These are phyloP conservation scores for Arrhamphus sclerolepis DNA, from an alignment of 2,797 vertebrate genomes.

Conservation along the genomic window DNA sequence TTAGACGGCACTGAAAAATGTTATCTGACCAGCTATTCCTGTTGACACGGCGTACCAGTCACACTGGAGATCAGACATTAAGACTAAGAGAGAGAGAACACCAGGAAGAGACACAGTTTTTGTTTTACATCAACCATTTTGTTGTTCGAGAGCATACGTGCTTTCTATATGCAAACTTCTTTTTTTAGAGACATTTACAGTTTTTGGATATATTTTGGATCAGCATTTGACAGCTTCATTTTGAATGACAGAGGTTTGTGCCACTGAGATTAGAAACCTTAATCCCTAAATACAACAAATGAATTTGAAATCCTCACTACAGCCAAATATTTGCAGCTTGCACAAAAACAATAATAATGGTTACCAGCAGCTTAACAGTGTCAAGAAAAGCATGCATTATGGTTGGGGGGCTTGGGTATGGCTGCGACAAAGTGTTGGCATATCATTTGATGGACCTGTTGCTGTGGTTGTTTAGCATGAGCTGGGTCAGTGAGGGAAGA, in stretches of 20 bases:
- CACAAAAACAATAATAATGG: slow-evolving; percentile 23
- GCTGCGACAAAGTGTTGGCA: slow-evolving; percentile 4
- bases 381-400: slow-evolving; percentile 6
- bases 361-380: not conserved
- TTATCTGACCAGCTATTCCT: slow-evolving; percentile 59
- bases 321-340: slow-evolving; percentile 18
- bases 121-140: slow-evolving; percentile 14
- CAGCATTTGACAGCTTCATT: slow-evolving; percentile 20
- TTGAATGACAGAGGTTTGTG: slow-evolving; percentile 25
- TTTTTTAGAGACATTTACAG: not conserved
- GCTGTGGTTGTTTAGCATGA: slow-evolving; percentile 30
- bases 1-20: slow-evolving; percentile 46
- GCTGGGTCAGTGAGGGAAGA: slow-evolving; percentile 30
- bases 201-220: slow-evolving; percentile 11
- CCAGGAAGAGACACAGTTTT: slow-evolving; percentile 26
- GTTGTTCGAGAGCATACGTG: not conserved
- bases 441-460: slow-evolving; percentile 2
- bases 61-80: slow-evolving; percentile 30
- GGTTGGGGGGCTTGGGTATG: too few species aligned
- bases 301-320: slow-evolving; percentile 34
- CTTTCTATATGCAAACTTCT: not conserved
- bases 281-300: slow-evolving; percentile 47
- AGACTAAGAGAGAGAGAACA: slow-evolving; percentile 47
- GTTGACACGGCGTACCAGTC: slow-evolving; percentile 29
- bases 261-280: slow-evolving; percentile 39